Conservation (phyloP, 2,888 invertebrate species). For the Caprella mutica region DNA sequence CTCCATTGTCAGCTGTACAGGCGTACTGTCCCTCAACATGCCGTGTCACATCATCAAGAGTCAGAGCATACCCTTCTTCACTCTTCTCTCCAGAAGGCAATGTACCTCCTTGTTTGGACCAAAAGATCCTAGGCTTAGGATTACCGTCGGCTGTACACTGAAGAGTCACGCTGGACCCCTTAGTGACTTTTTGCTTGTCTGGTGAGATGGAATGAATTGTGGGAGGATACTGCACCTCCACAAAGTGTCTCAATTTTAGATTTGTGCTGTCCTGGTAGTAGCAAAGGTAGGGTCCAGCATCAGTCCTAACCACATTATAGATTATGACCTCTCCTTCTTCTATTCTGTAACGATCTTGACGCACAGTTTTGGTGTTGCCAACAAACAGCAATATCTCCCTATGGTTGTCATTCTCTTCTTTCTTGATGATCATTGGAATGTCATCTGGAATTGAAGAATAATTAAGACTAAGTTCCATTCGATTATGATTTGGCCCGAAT, state of each 20-base stretch:
- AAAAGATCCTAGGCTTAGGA: slow-evolving; percentile 17
- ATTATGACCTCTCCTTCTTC: slow-evolving; percentile 1
- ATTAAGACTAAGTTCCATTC: no score
- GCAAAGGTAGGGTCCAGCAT: background rate
- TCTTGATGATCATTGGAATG: background rate
- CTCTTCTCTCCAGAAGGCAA: slow-evolving; percentile 18
- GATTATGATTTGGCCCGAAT: no score
- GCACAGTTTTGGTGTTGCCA: background rate
- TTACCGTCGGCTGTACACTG: slow-evolving; percentile 20
- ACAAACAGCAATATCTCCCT: background rate
- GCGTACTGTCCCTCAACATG: slow-evolving; percentile 25
- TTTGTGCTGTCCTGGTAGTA: background rate
- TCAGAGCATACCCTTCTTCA: slow-evolving; percentile 25
- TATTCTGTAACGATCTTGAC: background rate
- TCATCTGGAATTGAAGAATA: background rate
- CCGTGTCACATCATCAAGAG: slow-evolving; percentile 22
- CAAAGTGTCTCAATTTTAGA: background rate
- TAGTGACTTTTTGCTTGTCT: slow-evolving; percentile 8
- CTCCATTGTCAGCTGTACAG: slow-evolving; percentile 23
- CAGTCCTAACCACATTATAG: background rate
- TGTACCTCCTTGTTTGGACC: slow-evolving; percentile 15
- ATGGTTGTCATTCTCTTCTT: background rate
- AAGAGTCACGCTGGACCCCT: slow-evolving; percentile 15
- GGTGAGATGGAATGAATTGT: slow-evolving; percentile 4
- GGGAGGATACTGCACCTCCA: slow-evolving; percentile 17